Base-by-base conservation (phyloP, 2,888 invertebrate genomes). In the Seladonia tumulorum region DNA sequence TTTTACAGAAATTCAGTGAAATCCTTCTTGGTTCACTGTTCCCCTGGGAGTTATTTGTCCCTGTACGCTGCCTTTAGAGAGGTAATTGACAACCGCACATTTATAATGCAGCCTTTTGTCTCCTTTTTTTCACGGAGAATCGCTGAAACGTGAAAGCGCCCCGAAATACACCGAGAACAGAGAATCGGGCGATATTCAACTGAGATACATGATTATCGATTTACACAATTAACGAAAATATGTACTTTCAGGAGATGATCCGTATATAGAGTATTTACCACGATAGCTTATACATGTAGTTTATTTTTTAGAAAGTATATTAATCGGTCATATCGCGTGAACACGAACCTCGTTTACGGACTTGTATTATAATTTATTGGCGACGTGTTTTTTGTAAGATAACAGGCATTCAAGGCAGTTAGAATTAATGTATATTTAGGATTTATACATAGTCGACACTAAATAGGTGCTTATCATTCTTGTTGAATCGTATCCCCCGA, bases 361-460 rank as follows among this genome's bases (percentile, higher is more conserved):
- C 79, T 78, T 90, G 90, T 91, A 88, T 89, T 91, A 91, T 91
- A 89, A 91, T 86, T 92, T 87, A 89, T 90, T 88, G 71, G 86
- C 82, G 86, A 81, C 79, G 78, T 74, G 81, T 86, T 89, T 87
- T 63, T 89, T 91, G 92, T 91, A 91, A 92, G 82, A 91, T 92
- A 91, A 88, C 86, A 76, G 78, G 82, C 84, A 84, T 78, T 85
- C 77, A 82, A 85, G 75, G 86, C 83, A 89, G 76, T 89, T 85
- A 87, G 85, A 84, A 83, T 83, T 85, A 86, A 72, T 90, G 87
- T 90, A 89, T 88, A 90, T 89, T 90, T 89, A 90, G 83, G 81
- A 81, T 89, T 89, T 90, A 82, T 85, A 90, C 82, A 89, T 90
- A 90, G 79, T 68, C 81, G 81, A 85, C 85, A 87, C 68, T 66